A percentile compares a stretch with the other conserved stretches of the same genome.
Evolutionary conservation across 2,113 vertebrate genomes (phyloP).

Genomic region (Phrynosoma blainvillii): DNA sequence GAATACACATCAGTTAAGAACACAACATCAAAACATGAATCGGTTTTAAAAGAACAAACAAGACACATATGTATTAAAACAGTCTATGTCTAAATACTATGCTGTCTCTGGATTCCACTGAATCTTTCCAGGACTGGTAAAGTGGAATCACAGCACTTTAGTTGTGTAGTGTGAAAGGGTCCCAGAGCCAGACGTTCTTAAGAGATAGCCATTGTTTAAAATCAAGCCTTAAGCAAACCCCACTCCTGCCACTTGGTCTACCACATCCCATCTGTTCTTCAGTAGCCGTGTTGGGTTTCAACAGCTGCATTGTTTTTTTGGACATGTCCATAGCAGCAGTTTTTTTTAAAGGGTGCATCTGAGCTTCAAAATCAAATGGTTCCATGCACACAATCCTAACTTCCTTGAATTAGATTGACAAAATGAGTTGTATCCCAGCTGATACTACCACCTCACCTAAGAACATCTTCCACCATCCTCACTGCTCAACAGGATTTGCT

Average conservation of each 20-base stretch:
- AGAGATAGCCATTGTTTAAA: not conserved
- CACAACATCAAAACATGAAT: too few relatives aligned
- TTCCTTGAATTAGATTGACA: not conserved
- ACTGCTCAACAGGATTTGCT: not conserved
- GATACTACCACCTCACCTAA: not conserved
- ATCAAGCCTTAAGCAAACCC: not conserved
- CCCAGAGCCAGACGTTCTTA: not conserved
- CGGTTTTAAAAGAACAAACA: too few relatives aligned
- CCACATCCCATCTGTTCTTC: not conserved
- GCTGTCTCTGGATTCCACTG: too few relatives aligned
- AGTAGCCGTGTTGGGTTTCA: not conserved
- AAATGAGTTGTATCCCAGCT: not conserved
- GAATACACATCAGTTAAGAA: too few relatives aligned
- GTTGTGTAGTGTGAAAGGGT: too few relatives aligned
- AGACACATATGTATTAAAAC: too few relatives aligned
- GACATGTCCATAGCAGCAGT: not conserved
- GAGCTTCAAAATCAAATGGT: not conserved
- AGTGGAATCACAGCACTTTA: too few relatives aligned
- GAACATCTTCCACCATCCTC: too few relatives aligned
- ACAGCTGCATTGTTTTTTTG: not conserved
- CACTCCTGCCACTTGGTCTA: not conserved
- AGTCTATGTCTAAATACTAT: too few relatives aligned
- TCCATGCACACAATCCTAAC: not conserved
- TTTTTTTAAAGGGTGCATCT: not conserved
- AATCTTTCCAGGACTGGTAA: too few relatives aligned